phyloP scores from a whole-genome alignment of 64 coral and sea anemone genomes.

The Stylophora pistillata region DNA sequence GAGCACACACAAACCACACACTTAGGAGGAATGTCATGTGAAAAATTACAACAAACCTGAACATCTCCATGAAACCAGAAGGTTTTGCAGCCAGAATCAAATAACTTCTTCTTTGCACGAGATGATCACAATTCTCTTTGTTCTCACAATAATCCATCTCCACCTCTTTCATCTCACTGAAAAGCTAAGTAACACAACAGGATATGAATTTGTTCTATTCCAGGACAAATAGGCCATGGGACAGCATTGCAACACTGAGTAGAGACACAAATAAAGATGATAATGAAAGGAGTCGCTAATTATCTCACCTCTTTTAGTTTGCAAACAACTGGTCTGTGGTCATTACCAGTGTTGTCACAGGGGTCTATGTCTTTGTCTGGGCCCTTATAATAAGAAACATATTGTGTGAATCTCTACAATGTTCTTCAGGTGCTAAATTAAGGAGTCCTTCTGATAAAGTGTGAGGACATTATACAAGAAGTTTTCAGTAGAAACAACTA shows the following conservation, averaged over 20 bases:
- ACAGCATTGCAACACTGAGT: too few species aligned
- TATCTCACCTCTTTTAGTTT: conserved; percentile 10
- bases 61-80: conserved; percentile 75
- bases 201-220: too few species aligned
- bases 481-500: too few species aligned
- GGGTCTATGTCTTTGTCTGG: neutral
- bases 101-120: conserved; percentile 43
- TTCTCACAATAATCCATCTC: conserved; percentile 75
- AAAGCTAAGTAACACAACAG: conserved; percentile 59
- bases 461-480: too few species aligned
- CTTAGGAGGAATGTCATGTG: too few species aligned
- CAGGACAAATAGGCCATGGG: too few species aligned
- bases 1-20: too few species aligned
- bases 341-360: neutral
- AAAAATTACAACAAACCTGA: conserved; percentile 60
- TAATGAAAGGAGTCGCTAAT: neutral
- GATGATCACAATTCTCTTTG: conserved; percentile 69
- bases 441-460: too few species aligned
- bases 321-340: neutral
- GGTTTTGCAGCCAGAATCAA: conserved; percentile 83
- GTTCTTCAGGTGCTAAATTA: too few species aligned
- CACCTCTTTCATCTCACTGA: conserved; percentile 65
- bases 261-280: neutral
- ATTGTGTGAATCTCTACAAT: neutral
- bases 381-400: neutral